Evolutionary conservation across 2,113 vertebrate species (phyloP).

Genomic region (Tachysurus fulvidraco): DNA sequence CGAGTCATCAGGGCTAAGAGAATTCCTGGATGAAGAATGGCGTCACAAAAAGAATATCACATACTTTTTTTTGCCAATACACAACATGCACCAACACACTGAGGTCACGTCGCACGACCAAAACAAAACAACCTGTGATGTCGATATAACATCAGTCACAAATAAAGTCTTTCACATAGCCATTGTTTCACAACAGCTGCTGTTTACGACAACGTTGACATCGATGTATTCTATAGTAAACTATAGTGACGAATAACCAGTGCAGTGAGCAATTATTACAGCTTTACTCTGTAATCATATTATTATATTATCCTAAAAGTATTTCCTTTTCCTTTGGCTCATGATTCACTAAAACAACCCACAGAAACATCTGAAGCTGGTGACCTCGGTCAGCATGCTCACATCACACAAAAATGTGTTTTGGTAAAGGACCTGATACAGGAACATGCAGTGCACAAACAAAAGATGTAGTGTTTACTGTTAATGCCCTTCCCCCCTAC

Average conservation of each 20-base stretch:
- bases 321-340: neutral
- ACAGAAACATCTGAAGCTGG: neutral
- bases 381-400: conserved; percentile 3
- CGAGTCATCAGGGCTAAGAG: neutral
- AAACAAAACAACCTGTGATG: neutral
- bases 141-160: too few species aligned
- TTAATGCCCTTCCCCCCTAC: conserved; percentile 13
- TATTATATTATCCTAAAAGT: neutral
- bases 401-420: neutral
- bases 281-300: too few species aligned
- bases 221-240: neutral
- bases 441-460: neutral
- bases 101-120: neutral
- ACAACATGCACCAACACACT: neutral
- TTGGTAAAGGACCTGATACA: neutral
- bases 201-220: neutral
- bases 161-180: neutral
- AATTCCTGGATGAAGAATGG: neutral
- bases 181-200: neutral
- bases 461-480: neutral
- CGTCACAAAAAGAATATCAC: neutral
- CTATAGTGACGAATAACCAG: neutral
- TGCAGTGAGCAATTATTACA: too few species aligned
- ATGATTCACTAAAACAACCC: conserved; percentile 2
- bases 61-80: neutral